Conservation (phyloP, 2,888 invertebrate species). For the Chrysopilus asiliformis region DNA sequence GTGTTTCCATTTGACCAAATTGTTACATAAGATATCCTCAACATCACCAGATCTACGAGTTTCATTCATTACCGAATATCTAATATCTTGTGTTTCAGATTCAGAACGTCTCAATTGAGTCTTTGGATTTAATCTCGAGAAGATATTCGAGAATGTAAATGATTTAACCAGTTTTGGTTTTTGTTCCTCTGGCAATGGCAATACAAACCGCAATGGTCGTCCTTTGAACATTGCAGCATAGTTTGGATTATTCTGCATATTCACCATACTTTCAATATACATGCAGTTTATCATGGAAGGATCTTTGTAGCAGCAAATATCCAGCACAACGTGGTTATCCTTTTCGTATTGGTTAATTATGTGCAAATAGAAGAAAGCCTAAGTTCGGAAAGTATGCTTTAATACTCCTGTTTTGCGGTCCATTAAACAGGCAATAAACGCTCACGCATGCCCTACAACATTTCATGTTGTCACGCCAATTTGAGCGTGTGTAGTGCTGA, state of each 20-base stretch:
- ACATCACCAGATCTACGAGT: neutral
- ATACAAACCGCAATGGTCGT: slow-evolving; percentile 59
- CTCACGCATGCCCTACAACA: no score
- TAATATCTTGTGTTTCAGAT: slow-evolving; percentile 28
- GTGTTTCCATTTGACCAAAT: slow-evolving; percentile 36
- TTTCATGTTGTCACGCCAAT: no score
- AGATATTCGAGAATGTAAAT: slow-evolving; percentile 24
- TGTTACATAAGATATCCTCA: slow-evolving; percentile 19
- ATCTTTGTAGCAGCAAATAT: slow-evolving; percentile 72
- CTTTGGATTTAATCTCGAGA: slow-evolving; percentile 17
- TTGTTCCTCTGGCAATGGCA: slow-evolving; percentile 40
- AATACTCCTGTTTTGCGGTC: slow-evolving; percentile 45
- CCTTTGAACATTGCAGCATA: slow-evolving; percentile 71
- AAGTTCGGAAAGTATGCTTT: slow-evolving; percentile 43
- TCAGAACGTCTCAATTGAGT: slow-evolving; percentile 24
- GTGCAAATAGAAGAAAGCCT: slow-evolving; percentile 70
- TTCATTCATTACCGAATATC: slow-evolving; percentile 22
- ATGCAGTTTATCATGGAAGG: slow-evolving; percentile 73
- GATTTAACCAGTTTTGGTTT: slow-evolving; percentile 24
- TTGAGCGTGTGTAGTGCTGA: no score
- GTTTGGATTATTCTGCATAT: slow-evolving; percentile 65
- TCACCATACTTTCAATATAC: slow-evolving; percentile 68
- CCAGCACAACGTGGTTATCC: slow-evolving; percentile 52
- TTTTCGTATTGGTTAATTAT: slow-evolving; percentile 75
- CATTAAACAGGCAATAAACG: no score